Evolutionary conservation across 2,888 invertebrate genomes (phyloP).

Genomic region (Epicampocera succincta): DNA sequence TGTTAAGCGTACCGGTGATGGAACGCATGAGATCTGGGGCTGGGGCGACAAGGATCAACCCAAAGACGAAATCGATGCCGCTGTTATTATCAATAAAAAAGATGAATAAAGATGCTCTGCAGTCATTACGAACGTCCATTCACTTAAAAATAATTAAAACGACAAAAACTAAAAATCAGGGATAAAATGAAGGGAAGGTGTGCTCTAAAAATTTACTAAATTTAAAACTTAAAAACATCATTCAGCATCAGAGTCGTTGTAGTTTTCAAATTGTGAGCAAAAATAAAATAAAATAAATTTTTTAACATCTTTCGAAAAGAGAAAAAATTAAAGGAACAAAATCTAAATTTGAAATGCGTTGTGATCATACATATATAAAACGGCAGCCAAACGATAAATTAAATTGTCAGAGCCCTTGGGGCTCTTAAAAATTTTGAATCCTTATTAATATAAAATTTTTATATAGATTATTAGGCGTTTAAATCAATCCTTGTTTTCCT

Average conservation of each 20-base stretch:
- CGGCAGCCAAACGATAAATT: conserved; percentile 2
- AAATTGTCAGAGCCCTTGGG: conserved; percentile 33
- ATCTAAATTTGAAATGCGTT: conserved; percentile 30
- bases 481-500: conserved; percentile 31
- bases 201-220: conserved; percentile 45
- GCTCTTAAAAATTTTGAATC: conserved; percentile 23
- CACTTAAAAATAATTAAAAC: conserved; percentile 33
- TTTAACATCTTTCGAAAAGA: conserved; percentile 11
- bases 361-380: conserved; percentile 40
- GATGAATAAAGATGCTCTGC: conserved; percentile 81
- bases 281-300: conserved; percentile 12
- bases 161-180: conserved; percentile 57
- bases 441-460: conserved; percentile 15
- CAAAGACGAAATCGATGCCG: conserved; percentile 83
- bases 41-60: conserved; percentile 88
- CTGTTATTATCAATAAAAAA: conserved; percentile 84
- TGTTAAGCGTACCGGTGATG: conserved; percentile 89
- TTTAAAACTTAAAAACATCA: conserved; percentile 23
- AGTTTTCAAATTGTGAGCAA: conserved; percentile 21
- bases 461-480: neutral
- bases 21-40: conserved; percentile 89
- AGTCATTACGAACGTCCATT: conserved; percentile 60
- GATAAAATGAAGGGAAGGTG: conserved; percentile 65
- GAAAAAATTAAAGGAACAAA: conserved; percentile 1
- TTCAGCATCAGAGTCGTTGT: conserved; percentile 12